Base-by-base conservation (phyloP, 1,140 invertebrate genomes). In the Phymastichus coffea region DNA sequence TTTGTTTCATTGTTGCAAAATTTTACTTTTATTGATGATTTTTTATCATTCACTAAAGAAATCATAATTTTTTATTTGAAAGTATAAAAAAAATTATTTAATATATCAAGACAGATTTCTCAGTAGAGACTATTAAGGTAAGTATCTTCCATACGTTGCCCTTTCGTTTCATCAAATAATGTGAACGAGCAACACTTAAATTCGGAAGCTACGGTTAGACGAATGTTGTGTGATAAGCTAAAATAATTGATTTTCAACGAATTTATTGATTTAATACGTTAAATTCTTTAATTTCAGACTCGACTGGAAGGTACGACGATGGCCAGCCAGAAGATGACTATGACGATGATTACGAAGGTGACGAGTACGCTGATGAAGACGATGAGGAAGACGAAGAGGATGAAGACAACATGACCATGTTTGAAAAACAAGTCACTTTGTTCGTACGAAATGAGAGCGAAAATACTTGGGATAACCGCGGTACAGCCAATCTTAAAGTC, bases 301-400 rank as follows among this genome's bases (percentile, higher is more conserved):
- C 28, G n/a, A n/a, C n/a, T n/a, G n/a, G n/a, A 33, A 33, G 12
- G 12, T 61, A 66, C 4, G 57, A 67, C 15, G 70, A 68, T 0
- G 57, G 62, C 8, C 35, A 44, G 0, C 47, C 49, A 3, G 46
- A 59, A 2, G 65, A 63, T 0, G 70, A 73, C 0, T 69, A 76
- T 6, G 65, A 69, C 2, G 70, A 76, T 0, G 68, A 71, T 2
- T 64, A 68, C 26, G 69, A 77, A 8, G 70, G 74, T 1, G 70
- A 79, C 0, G 61, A 73, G 6, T 59, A 65, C 0, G 64, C 71
- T 0, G 70, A 70, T 0, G 68, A 73, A 4, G 69, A 70, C 3
- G 72, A 70, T 2, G 77, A 81, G 4, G 77, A 79, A n/a, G 73
- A 79, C 2, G 73, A 80, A n/a, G 75, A 81, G 0, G 75, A 80